Conservation (phyloP, 30 jellyfish, hydroid and myxozoan species). For the Clytia hemisphaerica region DNA sequence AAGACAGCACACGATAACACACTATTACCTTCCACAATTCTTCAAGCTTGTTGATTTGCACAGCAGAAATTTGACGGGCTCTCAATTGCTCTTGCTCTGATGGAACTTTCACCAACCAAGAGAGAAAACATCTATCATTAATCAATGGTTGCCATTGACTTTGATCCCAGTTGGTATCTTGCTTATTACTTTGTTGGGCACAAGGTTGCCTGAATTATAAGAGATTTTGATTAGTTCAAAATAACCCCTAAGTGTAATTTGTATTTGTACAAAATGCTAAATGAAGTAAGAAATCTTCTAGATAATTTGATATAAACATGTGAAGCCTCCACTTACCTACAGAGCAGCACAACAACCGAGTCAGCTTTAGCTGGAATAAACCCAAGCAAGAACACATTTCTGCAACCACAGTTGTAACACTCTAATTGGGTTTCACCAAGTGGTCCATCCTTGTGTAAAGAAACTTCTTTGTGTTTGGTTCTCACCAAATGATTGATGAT, state of each 20-base stretch:
- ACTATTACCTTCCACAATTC: conserved; percentile 89
- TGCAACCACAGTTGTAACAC: conserved; percentile 97
- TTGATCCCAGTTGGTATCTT: conserved; percentile 96
- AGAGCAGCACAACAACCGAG: conserved; percentile 88
- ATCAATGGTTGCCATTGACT: conserved; percentile 99
- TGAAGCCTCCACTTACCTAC: conserved; percentile 57
- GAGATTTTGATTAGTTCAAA: too few relatives aligned
- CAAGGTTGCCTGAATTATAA: conserved; percentile 75
- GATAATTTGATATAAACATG: background rate
- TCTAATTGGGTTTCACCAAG: conserved; percentile 92
- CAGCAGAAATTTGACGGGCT: conserved; percentile 92
- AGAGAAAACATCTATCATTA: conserved; percentile 76
- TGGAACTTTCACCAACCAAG: conserved; percentile 98
- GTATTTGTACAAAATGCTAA: too few relatives aligned
- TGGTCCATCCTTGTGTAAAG: conserved; percentile 98
- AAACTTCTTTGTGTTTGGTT: conserved; percentile 97
- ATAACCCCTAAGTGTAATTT: too few relatives aligned
- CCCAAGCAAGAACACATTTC: conserved; percentile 98
- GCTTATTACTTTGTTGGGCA: conserved; percentile 93
- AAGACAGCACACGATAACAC: too few relatives aligned
- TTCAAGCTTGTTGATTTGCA: conserved; percentile 89
- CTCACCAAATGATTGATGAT: conserved; percentile 94
- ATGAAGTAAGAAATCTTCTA: too few relatives aligned
- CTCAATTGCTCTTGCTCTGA: conserved; percentile 93
- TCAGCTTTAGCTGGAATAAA: conserved; percentile 99